These are phyloP conservation scores for Thelaira solivaga DNA, from an alignment of 2,888 invertebrate species.

Conservation along the genomic window DNA sequence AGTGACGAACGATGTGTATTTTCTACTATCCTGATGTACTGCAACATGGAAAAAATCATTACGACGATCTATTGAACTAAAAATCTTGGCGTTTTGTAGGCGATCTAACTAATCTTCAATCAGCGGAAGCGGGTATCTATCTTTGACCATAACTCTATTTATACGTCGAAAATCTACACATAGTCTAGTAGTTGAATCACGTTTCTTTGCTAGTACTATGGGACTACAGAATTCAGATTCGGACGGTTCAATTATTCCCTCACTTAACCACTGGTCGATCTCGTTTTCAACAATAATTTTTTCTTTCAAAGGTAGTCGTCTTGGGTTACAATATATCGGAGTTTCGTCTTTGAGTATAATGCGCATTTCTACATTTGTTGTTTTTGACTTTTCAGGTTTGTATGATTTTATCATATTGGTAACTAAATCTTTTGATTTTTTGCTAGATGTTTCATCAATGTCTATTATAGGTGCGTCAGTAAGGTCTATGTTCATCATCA, in stretches of 20 bases:
- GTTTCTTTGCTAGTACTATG: conserved; percentile 63
- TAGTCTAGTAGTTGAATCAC: conserved; percentile 59
- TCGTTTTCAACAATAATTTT: conserved; percentile 35
- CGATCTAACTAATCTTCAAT: neutral
- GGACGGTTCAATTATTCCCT: conserved; percentile 52
- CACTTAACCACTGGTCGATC: conserved; percentile 16
- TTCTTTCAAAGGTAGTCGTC: conserved; percentile 30
- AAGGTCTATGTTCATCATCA: too few species aligned
- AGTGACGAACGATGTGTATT: neutral
- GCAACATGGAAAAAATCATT: neutral
- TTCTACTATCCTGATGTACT: neutral
- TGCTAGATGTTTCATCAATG: too few species aligned
- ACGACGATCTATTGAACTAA: neutral
- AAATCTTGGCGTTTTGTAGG: neutral
- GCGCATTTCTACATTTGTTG: conserved; percentile 1
- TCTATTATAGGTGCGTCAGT: too few species aligned
- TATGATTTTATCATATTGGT: neutral
- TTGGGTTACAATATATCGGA: conserved; percentile 23
- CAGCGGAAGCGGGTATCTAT: conserved; percentile 64
- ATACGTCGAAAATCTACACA: conserved; percentile 64
- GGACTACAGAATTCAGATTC: conserved; percentile 66
- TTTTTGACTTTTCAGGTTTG: conserved; percentile 4
- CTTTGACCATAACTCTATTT: conserved; percentile 64
- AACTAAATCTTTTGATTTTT: too few species aligned
- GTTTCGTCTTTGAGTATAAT: conserved; percentile 18